These are phyloP conservation scores for Darwinula stevensoni DNA, from an alignment of 2,888 invertebrate genomes.

Conservation along the genomic window DNA sequence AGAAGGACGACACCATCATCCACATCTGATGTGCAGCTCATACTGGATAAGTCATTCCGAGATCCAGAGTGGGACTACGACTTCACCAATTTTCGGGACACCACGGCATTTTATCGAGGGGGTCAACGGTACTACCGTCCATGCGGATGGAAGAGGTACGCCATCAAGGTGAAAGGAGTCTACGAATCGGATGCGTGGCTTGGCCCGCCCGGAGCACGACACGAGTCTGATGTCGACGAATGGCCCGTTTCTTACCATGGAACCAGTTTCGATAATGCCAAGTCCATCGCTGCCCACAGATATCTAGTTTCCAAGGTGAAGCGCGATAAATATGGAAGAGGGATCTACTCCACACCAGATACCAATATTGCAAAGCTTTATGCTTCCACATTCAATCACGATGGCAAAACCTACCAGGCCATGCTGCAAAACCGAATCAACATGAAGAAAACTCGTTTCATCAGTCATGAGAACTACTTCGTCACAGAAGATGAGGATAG, in stretches of 20 bases:
- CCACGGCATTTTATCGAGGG: not conserved
- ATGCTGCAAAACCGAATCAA: constrained; percentile 5
- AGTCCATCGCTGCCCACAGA: constrained; percentile 3
- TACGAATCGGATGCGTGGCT: constrained; percentile 5
- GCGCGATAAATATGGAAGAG: constrained; percentile 1
- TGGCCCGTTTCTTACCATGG: constrained; percentile 6
- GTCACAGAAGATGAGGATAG: not conserved
- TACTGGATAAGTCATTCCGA: too few species aligned
- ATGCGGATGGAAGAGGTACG: constrained; percentile 5
- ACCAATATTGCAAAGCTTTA: constrained; percentile 1
- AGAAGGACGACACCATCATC: too few species aligned
- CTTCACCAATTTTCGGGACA: constrained; percentile 3
- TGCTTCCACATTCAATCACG: not conserved
- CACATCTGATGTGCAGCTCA: too few species aligned
- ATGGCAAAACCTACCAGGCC: constrained; percentile 3
- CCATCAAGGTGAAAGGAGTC: constrained; percentile 4
- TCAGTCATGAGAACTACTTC: constrained; percentile 3
- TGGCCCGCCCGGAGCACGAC: not conserved
- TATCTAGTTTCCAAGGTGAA: constrained; percentile 3
- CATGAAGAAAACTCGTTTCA: not conserved
- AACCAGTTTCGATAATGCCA: constrained; percentile 1
- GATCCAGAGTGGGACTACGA: constrained; percentile 4
- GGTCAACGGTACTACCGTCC: constrained; percentile 3
- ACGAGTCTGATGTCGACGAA: not conserved
- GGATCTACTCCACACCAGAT: constrained; percentile 5